phyloP scores from a whole-genome alignment of 2,888 invertebrate genomes.

The Xestia ashworthii region DNA sequence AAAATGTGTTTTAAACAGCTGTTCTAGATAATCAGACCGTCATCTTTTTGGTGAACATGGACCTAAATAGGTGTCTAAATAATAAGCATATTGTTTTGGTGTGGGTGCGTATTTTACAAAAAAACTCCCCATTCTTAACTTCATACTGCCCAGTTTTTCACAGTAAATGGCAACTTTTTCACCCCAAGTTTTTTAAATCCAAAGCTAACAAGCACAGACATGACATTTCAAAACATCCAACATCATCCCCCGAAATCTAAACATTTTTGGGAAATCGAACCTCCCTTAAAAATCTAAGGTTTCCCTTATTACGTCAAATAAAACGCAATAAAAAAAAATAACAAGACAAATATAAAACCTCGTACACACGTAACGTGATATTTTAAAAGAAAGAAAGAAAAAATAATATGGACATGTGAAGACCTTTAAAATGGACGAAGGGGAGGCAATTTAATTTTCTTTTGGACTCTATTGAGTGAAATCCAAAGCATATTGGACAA shows the following conservation, averaged over 20 bases:
- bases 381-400: conserved; percentile 80
- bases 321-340: conserved; percentile 81
- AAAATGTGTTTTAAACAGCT: no score
- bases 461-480: conserved; percentile 86
- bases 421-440: conserved; percentile 85
- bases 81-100: background rate
- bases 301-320: conserved; percentile 79
- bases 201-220: conserved; percentile 28
- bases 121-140: background rate
- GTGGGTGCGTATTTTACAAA: background rate
- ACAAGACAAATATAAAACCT: conserved; percentile 81
- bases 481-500: conserved; percentile 88
- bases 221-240: conserved; percentile 32
- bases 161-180: background rate
- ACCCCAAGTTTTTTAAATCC: background rate
- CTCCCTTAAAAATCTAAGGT: conserved; percentile 76
- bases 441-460: conserved; percentile 87
- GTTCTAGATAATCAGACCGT: no score
- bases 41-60: no score
- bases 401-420: conserved; percentile 79
- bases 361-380: conserved; percentile 84
- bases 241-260: conserved; percentile 42
- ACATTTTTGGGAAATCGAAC: conserved; percentile 48
- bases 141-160: background rate
- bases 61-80: no score